Evolutionary conservation across 2,113 vertebrate genomes (phyloP).

Genomic region (Myotis yumanensis): DNA sequence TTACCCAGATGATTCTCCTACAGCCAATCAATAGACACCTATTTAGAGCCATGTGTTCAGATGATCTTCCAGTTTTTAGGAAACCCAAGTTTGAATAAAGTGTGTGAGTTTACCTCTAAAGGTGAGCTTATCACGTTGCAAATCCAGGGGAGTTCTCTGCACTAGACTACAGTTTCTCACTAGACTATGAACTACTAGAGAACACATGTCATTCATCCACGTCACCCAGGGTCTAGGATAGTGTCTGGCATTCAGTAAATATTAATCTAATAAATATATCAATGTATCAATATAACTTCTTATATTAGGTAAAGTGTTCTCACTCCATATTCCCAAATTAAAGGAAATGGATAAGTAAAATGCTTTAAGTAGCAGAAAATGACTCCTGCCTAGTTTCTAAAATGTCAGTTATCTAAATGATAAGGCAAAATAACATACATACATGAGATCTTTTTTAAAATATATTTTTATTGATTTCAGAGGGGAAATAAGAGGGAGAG

Average conservation of each 20-base stretch:
- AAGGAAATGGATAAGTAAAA: background rate
- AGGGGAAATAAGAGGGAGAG: no score
- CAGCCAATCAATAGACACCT: background rate
- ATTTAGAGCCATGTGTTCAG: background rate
- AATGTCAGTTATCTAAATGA: background rate
- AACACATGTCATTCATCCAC: background rate
- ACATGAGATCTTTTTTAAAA: no score
- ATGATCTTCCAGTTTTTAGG: background rate
- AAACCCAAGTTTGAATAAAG: background rate
- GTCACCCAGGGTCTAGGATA: background rate
- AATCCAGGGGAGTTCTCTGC: background rate
- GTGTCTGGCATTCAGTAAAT: background rate
- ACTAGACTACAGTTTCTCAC: background rate
- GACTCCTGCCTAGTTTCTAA: background rate
- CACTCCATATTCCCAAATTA: background rate
- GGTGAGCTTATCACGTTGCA: background rate
- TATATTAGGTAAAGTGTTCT: background rate
- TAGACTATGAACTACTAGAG: background rate
- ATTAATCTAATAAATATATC: background rate
- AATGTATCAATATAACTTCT: background rate
- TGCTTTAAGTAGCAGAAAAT: background rate
- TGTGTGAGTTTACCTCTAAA: background rate
- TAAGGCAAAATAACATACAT: background rate
- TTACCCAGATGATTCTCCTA: background rate
- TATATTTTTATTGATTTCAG: no score